These are phyloP conservation scores for Micromys minutus DNA, from an alignment of 2,113 vertebrate genomes.

Conservation along the genomic window DNA sequence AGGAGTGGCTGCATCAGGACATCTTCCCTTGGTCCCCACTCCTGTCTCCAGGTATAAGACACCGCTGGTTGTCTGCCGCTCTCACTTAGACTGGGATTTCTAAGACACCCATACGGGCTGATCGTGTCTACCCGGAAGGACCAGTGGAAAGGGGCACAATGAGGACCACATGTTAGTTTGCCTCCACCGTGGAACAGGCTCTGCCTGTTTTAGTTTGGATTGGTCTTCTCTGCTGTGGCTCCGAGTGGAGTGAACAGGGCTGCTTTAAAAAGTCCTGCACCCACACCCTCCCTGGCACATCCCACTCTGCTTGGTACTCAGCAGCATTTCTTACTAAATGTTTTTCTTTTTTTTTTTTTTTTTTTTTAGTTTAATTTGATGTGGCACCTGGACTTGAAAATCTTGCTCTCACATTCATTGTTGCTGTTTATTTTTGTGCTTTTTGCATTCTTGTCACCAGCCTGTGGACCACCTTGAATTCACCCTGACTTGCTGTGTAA, in stretches of 20 bases:
- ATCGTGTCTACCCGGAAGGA: neutral
- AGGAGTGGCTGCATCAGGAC: too few relatives aligned
- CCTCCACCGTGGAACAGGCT: neutral
- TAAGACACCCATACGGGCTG: neutral
- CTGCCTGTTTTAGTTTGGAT: too few relatives aligned
- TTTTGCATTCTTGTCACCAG: neutral
- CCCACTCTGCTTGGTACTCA: neutral
- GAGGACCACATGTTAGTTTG: neutral
- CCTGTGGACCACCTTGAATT: neutral
- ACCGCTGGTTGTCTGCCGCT: neutral
- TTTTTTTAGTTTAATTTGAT: conserved; percentile 3
- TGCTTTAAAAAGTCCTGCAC: neutral
- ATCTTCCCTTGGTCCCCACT: neutral
- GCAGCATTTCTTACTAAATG: neutral
- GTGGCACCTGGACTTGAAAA: conserved; percentile 3
- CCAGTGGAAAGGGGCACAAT: neutral
- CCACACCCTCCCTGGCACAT: neutral
- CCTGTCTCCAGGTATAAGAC: neutral
- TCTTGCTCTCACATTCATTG: neutral
- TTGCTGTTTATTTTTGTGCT: neutral
- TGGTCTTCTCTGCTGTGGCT: neutral
- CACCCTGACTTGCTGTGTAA: neutral
- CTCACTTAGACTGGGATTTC: neutral
- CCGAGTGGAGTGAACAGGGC: neutral
- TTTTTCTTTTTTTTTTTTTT: neutral